Base-by-base conservation (phyloP, 2,888 invertebrate species). In the Choristoneura rosaceana region DNA sequence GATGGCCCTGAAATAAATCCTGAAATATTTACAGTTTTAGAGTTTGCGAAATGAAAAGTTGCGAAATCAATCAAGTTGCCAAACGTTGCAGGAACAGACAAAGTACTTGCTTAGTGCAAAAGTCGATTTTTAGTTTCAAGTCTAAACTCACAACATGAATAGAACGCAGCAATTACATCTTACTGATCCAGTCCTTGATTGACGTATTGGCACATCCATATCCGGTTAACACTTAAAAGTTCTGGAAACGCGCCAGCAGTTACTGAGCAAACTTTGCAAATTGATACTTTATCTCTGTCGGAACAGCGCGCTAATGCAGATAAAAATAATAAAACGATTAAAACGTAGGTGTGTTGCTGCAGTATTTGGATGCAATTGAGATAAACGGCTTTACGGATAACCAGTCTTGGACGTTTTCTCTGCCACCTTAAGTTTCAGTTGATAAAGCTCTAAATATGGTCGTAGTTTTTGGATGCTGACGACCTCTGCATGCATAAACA, bases 241-340 rank as follows among this genome's bases (percentile, higher is more conserved):
- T 55, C 62, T 63, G 68, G 71, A 45, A 63, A 15, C 58, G 14
- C 14, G 58, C 71, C 71, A 71, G 45, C 55, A 50, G 17, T 55
- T 61, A 71, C 71, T 47, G 58, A 71, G 63, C 62, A 68, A 71
- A 71, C 71, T 68, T 59, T 61, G 67, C 67, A 62, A 71, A 71
- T 66, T 71, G 67, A 70, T 71, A 71, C 52, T 67, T 66, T 71
- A 71, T 71, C 67, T 67, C n/a, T 55, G 71, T 45, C 52, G 62
- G 62, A 59, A 33, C 58, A 59, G 33, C 52, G n/a, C 66, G 60
- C 67, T 67, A 71, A 71, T 71, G 71, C 58, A 47, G 63, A 68
- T 71, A 68, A 68, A 70, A 71, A 71, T 62, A 68, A 71, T 71
- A 71, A 68, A 68, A 47, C 52, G 43, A 71, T 67, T 67, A 71